Base-by-base conservation (phyloP, 2,888 invertebrate genomes). In the Sabellastarte sp. region DNA sequence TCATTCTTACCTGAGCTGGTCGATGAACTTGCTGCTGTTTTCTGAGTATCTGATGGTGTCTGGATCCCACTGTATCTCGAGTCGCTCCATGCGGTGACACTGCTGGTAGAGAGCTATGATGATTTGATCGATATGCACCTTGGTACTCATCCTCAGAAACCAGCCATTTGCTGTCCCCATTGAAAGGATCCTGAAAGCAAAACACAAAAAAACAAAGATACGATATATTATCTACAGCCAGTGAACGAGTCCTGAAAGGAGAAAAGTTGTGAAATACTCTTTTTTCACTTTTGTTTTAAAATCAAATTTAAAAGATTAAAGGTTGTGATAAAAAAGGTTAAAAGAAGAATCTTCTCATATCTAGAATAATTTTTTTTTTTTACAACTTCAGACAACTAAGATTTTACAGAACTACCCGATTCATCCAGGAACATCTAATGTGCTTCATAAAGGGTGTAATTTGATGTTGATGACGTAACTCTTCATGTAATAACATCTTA, bases 11-110 rank as follows among this genome's bases (percentile, higher is more conserved):
- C 99, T 90, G 67, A 99, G 87, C 57, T 96, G 92, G 84, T 99
- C 99, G 73, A 99, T 97, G 53, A 98, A 98, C 84, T 99, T 99
- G 85, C 97, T 97, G 80, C 97, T 97, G 86, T 99, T 99, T 85
- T 99, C 99, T 50, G 97, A 98, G 86, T 97, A 99, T 60, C 99
- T 88, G 50, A 99, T 88, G 79, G 98, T 98, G 77, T 97, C 97
- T 0, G 98, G 97, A 85, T 99, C 99, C 99, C 99, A 99, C 75
- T 93, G 90, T 31, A 99, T 86, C 83, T 99, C 99, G 62, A 99
- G 85, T 0, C 99, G 88, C 83, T 96, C 94, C 76, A 99, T 84
- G 74, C 89, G 89, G 0, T 90, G 89, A 78, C 96, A 96, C 84
- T 92, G 92, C 78, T 92, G 93, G 0, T 98, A 95, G 69, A 99